Base-by-base conservation (phyloP, 2,113 vertebrate genomes). In the Cygnus atratus region DNA sequence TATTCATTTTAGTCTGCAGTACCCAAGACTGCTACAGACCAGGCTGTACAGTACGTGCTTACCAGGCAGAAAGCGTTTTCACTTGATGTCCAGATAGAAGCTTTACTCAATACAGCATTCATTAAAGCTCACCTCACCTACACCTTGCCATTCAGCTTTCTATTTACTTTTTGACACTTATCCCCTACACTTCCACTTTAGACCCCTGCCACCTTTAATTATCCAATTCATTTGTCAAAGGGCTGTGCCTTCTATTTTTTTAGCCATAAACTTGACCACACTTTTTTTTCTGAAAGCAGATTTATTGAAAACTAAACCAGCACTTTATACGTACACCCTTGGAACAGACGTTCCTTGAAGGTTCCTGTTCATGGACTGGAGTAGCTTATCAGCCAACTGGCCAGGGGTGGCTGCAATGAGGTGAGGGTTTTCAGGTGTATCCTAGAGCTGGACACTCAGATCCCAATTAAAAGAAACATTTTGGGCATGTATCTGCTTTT, bases 101-200 rank as follows among this genome's bases (percentile, higher is more conserved):
- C 9, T 78, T 77, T 78, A 63, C 43, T 79, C 52, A 67, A 43
- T n/a, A 72, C 35, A 88, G 39, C n/a, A 74, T 88, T 91, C 25
- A 61, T 75, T 84, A 89, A 72, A 65, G 14, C 43, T 65, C 33
- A 41, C 4, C 41, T 87, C 58, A 91, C 41, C 29, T 43, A 75
- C 17, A 73, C 48, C 93, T 94, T 88, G 29, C 61, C 68, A 65
- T 75, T 85, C 71, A 48, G 43, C 59, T 61, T 92, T 94, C 52
- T 83, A 75, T 81, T 92, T 89, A 88, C 55, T 89, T 93, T 94
- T 80, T 92, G 78, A 26, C 24, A 57, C 18, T 92, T 94, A 84
- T 18, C 19, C 21, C 17, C 44, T 39, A 80, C 28, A 18, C n/a
- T 58, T 71, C 55, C 87, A 52, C 39, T 65, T 79, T 77, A 84